Evolutionary conservation across 2,113 vertebrate genomes (phyloP), one percentile per base, ranked within the genome.

Genomic region (Equus quagga): DNA sequence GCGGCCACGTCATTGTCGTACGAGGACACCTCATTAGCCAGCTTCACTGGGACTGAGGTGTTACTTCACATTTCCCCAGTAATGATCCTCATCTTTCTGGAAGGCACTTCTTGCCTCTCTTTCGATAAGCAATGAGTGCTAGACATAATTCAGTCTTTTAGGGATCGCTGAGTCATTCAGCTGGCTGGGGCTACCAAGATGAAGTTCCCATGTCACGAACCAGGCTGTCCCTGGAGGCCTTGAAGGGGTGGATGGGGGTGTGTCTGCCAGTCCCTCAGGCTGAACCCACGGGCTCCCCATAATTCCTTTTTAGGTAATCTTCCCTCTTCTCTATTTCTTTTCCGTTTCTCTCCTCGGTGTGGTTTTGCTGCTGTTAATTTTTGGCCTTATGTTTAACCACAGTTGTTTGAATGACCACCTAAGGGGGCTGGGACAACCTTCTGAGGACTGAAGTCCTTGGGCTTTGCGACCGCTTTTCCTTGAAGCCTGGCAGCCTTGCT

Each of bases 1-100:
- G 1, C 6, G 1, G 18, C 75, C 70, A 44, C 33, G 0, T 23
- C 12, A 1, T 18, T 0, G 3, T 51, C 76, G 1, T 2, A 10
- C 0, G 9, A 70, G 65, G 81, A 21, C 19, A 12, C 41, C 64
- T 36, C 31, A 2, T 6, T 15, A 33, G 56, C 60, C 46, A 23
- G 90, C 62, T 33, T 78, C 0, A 2, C 69, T 14, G 24, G 62
- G 51, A 5, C 54, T 18, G 44, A 13, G 36, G 80, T 9, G 6
- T 5, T 23, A 41, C 62, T 54, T 88, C 62, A 2, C 36, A 4
- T 51, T 78, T 67, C n/a, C 67, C 28, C 13, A 23, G 7, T 28
- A 1, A 8, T 58, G 14, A 46, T 60, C 73, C 69, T 24, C 51
- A 14, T n/a, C n/a, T 75, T 86, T 78, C 93, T 81, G 24, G 2